These are phyloP conservation scores for Platycercus adscitus DNA, from an alignment of 2,113 vertebrate species.

Conservation along the genomic window DNA sequence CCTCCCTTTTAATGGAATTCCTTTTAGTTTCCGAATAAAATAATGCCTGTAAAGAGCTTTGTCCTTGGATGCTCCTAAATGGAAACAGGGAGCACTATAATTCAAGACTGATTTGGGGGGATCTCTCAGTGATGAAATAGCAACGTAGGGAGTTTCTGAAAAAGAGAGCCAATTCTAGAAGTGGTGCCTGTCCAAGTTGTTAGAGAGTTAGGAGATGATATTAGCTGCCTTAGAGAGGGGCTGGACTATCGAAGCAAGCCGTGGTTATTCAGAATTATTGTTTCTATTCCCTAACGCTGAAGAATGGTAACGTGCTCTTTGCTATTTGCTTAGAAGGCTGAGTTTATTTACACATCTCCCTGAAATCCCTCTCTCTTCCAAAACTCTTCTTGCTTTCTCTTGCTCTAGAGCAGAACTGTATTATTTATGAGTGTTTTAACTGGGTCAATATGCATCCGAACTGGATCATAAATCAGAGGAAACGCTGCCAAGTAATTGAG, in stretches of 20 bases:
- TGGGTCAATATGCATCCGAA: conserved; percentile 77
- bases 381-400: conserved; percentile 56
- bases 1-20: background rate
- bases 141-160: background rate
- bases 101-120: background rate
- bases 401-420: conserved; percentile 54
- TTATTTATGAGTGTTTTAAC: conserved; percentile 80
- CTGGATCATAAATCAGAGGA: conserved; percentile 78
- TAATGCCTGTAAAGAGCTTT: background rate
- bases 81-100: background rate
- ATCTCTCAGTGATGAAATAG: background rate
- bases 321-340: conserved; percentile 41
- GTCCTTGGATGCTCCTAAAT: conserved; percentile 12
- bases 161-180: background rate
- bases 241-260: background rate
- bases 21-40: conserved; percentile 17
- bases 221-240: background rate
- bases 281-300: conserved; percentile 9
- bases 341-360: conserved; percentile 36
- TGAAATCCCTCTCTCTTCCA: conserved; percentile 51
- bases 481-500: conserved; percentile 76
- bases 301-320: background rate
- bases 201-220: background rate
- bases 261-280: background rate
- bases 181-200: background rate